A percentile compares a stretch with the other conserved stretches of the same genome.
These are phyloP conservation scores for Vidua chalybeata DNA, from an alignment of 2,113 vertebrate genomes.

Conservation along the genomic window DNA sequence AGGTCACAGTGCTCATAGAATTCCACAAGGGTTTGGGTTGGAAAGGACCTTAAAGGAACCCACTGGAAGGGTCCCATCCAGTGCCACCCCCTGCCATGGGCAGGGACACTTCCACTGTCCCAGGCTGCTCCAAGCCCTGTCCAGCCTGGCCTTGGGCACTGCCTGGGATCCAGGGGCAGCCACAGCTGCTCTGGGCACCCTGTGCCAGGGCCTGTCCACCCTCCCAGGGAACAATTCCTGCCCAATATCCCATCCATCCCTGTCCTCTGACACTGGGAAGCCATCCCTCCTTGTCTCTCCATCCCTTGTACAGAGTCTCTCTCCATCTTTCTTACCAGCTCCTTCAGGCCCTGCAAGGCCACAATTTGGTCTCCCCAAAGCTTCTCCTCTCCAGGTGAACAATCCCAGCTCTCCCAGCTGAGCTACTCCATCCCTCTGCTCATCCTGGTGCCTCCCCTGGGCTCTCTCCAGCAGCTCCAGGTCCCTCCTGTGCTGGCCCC, in stretches of 20 bases:
- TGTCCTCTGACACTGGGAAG: neutral
- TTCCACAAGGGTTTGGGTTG: neutral
- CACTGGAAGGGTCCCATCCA: neutral
- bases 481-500: neutral
- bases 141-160: neutral
- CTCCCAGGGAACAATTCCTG: neutral
- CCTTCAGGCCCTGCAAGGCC: accelerated
- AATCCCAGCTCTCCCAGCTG: neutral
- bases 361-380: accelerated
- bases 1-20: neutral
- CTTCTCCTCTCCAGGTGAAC: neutral
- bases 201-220: neutral
- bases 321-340: neutral
- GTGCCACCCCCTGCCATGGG: neutral
- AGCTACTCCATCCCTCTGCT: neutral
- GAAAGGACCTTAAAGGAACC: neutral
- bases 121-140: neutral
- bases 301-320: accelerated
- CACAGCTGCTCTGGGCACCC: neutral
- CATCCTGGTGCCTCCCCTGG: neutral
- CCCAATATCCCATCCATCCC: neutral
- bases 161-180: neutral
- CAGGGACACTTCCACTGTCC: neutral
- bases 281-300: neutral
- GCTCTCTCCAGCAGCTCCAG: neutral